Evolutionary conservation across 2,113 vertebrate genomes (phyloP), one percentile per base, ranked within the genome.

Genomic region (Acinonyx jubatus): DNA sequence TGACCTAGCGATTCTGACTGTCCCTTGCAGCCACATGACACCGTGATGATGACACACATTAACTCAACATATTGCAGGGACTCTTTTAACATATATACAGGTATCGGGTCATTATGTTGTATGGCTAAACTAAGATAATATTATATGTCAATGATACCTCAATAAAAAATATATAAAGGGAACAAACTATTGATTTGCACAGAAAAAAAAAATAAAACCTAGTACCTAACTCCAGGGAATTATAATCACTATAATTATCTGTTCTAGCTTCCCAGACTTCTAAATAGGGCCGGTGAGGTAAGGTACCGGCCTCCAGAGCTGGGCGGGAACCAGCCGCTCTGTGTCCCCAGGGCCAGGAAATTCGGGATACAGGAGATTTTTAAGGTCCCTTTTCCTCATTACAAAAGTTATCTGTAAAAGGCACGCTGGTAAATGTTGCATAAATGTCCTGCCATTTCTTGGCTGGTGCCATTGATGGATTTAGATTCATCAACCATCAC

Each of bases 1-100:
- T 25, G 87, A 33, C 69, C 82, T 0, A 0, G 33, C 0, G 4
- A 41, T 5, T 12, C 0, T 0, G 41, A 21, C 61, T 1, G 29
- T 4, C 55, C 63, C 36, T 16, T 6, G 6, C 33, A 41, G 61
- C 63, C 18, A 21, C 0, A 5, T 5, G 27, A 29, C 45, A n/a
- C 21, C 1, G 0, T n/a, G 83, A 9, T 16, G 12, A 13, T 23
- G 21, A 86, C 45, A 1, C 2, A 50, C 5, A 6, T 15, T 50
- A 50, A 50, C 13, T 16, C 2, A 29, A 23, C 31, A 14, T 9
- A n/a, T 1, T 50, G 45, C 1, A 21, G 19, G 14, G 13, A n/a
- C 9, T 21, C 0, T 16, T n/a, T 68, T 66, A 1, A 31, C 3
- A 25, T 6, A 27, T 25, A 21, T 16, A 50, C 63, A 50, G 16